Base-by-base conservation (phyloP, 1,140 invertebrate species). In the Aphaenogaster rudis region DNA sequence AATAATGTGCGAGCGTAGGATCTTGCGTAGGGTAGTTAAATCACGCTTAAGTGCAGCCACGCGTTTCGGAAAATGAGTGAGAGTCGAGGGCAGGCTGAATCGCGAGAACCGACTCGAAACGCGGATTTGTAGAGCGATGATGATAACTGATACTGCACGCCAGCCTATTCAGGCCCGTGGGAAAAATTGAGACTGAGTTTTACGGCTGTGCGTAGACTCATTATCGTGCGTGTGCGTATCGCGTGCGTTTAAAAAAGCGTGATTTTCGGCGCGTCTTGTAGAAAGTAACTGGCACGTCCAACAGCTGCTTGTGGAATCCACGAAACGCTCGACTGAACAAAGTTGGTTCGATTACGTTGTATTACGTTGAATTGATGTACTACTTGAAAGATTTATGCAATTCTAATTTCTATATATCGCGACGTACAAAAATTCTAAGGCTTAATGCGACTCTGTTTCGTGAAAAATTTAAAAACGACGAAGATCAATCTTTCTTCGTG, bases 311-410 rank as follows among this genome's bases (percentile, higher is more conserved):
- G 33, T 66, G 61, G 50, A 17, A 15, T 13, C 7, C 54, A 45
- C n/a, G 15, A 54, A 69, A 17, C 2, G 11, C 11, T 52, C 57
- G 17, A 13, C 28, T 28, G 52, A 3, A 36, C 28, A 57, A 84
- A 77, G 77, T 85, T 48, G 3, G 13, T 48, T 50, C 28, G 54
- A 61, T 84, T 17, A 61, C 21, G 13, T 48, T 76, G 39, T 63
- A 59, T 63, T 45, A 33, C 45, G n/a, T 71, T 33, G 9, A 17
- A 17, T 57, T 82, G n/a, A 36, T 13, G 69, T 45, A 42, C 11
- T 8, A 39, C 13, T 82, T 45, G n/a, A 82, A 8, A 74, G 13
- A 79, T 50, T 63, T 76, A 76, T 39, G 36, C 33, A 54, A 76
- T 57, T 76, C 17, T 21, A 8, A 54, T 36, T 36, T 2, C 3